Evolutionary conservation across 2,113 vertebrate genomes (phyloP), one percentile per base, ranked within the genome.

Genomic region (Lasiurus cinereus): DNA sequence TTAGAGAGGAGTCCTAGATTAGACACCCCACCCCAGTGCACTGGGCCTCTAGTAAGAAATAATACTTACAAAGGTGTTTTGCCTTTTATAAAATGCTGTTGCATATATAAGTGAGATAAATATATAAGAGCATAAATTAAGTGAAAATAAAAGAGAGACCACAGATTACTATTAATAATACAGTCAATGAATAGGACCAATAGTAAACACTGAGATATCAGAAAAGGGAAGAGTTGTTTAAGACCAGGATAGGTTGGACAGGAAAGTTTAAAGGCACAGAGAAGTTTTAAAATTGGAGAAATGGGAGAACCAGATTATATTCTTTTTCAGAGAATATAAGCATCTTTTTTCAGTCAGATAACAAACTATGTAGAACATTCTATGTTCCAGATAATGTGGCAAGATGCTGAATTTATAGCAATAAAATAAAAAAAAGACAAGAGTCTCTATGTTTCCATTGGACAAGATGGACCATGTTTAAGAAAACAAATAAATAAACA

Each of bases 401-500:
- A 91, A 91, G 43, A 31, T 70, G 14, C 59, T 84, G 11, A 29
- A 80, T 84, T 94, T 88, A 29, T 5, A 90, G 46, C 56, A 79
- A 27, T 50, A 54, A 54, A 50, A 54, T 52, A 70, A 48, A 54
- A 59, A 80, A 50, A 85, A 54, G 62, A 70, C 10, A 66, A n/a
- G 39, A 76, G 16, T 92, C 52, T 74, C 36, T 83, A 29, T 8
- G 19, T 73, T 92, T 93, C 69, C 48, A 36, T 7, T 39, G 36
- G 56, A 48, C 46, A 82, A 88, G 46, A 88, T 14, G 46, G 59
- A 85, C 78, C 66, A 54, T 8, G 54, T 88, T 13, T 39, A 83
- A 76, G 39, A 67, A 90, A 94, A 90, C 36, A 94, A 94, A 31
- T 62, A 92, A 83, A 85, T 77, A 90, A 93, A 46, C 18, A 78